A percentile compares a stretch with the other conserved stretches of the same genome.
These are phyloP conservation scores for Melanotaenia nigrans DNA, from an alignment of 2,797 vertebrate genomes.

Conservation along the genomic window DNA sequence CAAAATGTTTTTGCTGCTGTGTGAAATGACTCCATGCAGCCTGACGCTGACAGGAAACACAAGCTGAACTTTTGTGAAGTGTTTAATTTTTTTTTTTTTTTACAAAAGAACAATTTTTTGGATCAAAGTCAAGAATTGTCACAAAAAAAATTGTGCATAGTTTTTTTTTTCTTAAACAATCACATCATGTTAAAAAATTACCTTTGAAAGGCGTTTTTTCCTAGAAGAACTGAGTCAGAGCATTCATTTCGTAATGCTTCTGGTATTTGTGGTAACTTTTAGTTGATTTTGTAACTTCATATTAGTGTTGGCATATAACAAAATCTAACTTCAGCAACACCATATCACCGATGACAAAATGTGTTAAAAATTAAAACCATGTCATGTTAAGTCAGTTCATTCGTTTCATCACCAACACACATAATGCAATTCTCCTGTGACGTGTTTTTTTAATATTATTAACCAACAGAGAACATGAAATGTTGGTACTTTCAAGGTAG, in stretches of 20 bases:
- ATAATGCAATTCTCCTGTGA: not conserved
- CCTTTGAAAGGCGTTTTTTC: not conserved
- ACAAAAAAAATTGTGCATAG: not conserved
- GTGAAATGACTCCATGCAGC: constrained; percentile 3
- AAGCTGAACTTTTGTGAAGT: constrained; percentile 9
- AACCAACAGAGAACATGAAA: not conserved
- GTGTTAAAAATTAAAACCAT: not conserved
- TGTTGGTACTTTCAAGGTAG: not conserved
- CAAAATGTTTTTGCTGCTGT: constrained; percentile 18
- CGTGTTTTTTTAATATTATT: not conserved
- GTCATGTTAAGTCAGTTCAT: not conserved
- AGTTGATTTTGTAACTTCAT: not conserved
- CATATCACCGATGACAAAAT: not conserved
- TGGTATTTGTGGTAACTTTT: not conserved
- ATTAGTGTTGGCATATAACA: not conserved
- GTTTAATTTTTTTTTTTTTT: not conserved
- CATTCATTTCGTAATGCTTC: not conserved
- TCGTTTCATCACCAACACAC: not conserved
- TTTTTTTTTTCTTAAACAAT: not conserved
- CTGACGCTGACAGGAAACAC: not conserved
- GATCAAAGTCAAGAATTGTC: not conserved
- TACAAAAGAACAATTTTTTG: not conserved
- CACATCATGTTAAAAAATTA: not conserved
- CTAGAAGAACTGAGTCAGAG: no score
- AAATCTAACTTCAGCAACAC: not conserved